Percentiles rank a stretch among this genome's conserved stretches.
Conservation (phyloP, 2,888 invertebrate species). For the Sinopyrophorus schimmeli region DNA sequence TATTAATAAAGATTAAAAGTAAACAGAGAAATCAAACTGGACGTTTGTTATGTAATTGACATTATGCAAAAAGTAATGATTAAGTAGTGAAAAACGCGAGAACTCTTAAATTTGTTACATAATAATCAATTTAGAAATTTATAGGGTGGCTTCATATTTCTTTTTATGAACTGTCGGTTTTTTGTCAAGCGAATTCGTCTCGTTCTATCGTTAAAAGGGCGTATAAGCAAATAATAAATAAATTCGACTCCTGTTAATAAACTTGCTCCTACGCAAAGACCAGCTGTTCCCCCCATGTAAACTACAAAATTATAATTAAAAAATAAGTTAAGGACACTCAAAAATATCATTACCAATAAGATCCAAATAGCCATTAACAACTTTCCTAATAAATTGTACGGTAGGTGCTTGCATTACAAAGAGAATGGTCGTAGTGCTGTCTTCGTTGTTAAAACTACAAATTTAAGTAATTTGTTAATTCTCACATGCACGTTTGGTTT, state of each 20-base stretch:
- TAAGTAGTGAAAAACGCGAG: no score
- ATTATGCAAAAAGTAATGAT: no score
- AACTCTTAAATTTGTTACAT: no score
- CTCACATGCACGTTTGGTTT: neutral
- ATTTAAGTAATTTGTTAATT: neutral
- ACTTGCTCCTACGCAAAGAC: slow-evolving; percentile 34
- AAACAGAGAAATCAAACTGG: no score
- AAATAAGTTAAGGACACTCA: neutral
- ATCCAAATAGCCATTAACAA: slow-evolving; percentile 27
- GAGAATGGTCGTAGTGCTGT: slow-evolving; percentile 16
- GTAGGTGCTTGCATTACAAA: slow-evolving; percentile 27
- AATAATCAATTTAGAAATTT: no score
- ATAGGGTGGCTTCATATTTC: no score
- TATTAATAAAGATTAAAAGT: no score
- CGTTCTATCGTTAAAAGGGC: slow-evolving; percentile 19
- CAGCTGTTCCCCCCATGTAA: slow-evolving; percentile 32
- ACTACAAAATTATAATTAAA: slow-evolving; percentile 20
- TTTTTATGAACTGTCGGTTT: no score
- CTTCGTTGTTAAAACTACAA: slow-evolving; percentile 9
- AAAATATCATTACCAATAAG: slow-evolving; percentile 22
- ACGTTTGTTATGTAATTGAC: no score
- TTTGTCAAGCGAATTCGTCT: neutral
- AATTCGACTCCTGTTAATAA: slow-evolving; percentile 31
- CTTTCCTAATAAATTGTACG: slow-evolving; percentile 22
- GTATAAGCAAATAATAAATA: slow-evolving; percentile 31